A percentile compares a stretch with the other conserved stretches of the same genome.
phyloP scores from a whole-genome alignment of 2,888 invertebrate genomes.

The Caenorhabditis japonica region DNA sequence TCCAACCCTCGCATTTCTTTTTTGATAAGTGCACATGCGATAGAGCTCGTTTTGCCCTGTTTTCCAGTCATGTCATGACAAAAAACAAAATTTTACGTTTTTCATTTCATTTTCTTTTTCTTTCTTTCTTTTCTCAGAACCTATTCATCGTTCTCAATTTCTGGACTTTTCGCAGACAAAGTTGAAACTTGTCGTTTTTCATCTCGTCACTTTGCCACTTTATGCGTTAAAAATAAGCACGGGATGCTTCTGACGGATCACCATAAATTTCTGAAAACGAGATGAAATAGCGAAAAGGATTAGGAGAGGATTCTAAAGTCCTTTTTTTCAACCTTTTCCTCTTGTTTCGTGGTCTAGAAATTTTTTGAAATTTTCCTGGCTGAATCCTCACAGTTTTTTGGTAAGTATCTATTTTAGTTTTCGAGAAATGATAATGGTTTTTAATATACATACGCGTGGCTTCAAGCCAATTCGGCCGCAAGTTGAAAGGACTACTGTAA shows the following conservation, averaged over 20 bases:
- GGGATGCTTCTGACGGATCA: conserved; percentile 9
- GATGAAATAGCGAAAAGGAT: conserved; percentile 2
- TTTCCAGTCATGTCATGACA: conserved; percentile 35
- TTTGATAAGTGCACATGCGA: conserved; percentile 25
- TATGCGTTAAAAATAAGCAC: conserved; percentile 43
- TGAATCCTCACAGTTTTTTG: too few relatives aligned
- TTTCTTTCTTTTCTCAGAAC: conserved; percentile 9
- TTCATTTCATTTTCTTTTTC: conserved; percentile 12
- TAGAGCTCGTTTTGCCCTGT: not conserved
- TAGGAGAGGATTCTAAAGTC: conserved; percentile 10
- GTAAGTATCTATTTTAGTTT: too few relatives aligned
- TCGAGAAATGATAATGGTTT: too few relatives aligned
- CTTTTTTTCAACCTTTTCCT: not conserved
- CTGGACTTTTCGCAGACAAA: too few relatives aligned
- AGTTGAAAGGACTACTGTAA: too few relatives aligned
- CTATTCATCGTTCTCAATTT: not conserved
- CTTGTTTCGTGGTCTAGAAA: conserved; percentile 25
- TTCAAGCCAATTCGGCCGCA: too few relatives aligned
- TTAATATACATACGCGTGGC: too few relatives aligned
- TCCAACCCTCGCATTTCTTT: not conserved
- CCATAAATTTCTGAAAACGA: conserved; percentile 16
- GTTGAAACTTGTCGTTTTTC: conserved; percentile 25
- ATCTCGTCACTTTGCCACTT: conserved; percentile 10
- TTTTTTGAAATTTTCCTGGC: too few relatives aligned
- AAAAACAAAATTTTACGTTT: conserved; percentile 5